Base-by-base conservation (phyloP, 35 echinoderm and acorn worm species). In the Holothuria glaberrima region DNA sequence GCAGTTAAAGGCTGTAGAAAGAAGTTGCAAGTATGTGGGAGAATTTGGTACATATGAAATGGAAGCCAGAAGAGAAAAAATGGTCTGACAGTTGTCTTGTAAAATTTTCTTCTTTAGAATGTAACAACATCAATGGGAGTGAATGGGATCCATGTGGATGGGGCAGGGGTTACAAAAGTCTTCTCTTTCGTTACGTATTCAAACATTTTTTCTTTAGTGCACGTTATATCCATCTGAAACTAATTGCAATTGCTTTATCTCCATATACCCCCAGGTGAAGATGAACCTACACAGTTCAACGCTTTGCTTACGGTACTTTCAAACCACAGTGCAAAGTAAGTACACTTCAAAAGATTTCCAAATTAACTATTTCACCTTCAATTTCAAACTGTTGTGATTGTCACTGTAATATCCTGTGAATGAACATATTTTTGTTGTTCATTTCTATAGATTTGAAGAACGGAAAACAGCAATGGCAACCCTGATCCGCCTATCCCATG, bases 311-410 rank as follows among this genome's bases (percentile, higher is more conserved):
- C 91, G 34, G 93, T 95, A 80, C 70, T 99, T 56, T 95, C 93
- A 66, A 99, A 99, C 78, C 97, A 99, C 58, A 99, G 94, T 95
- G 91, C 89, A 89, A 95, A 93, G 97, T 99, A 92, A 89, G 84
- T 91, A n/a, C 24, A 13, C 19, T 20, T 0, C 2, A 41, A 41
- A 4, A 41, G 36, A 41, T 41, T 41, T 7, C 36, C 36, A 41
- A 7, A 20, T 26, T 29, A 18, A 0, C 6, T 25, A 69, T 26
- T 69, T 69, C 1, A 69, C 25, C 6, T 69, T 4, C 5, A 69
- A 0, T 69, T 29, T 26, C 10, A 69, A 18, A 69, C 5, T 52
- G 27, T 24, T 48, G 56, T 24, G 30, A 9, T 0, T 79, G n/a
- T 59, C 30, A 29, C 7, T 41, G 2, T 2, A 17, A 5, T 54